These are phyloP conservation scores for Brachymystax lenok DNA, from an alignment of 2,797 vertebrate species.

Conservation along the genomic window DNA sequence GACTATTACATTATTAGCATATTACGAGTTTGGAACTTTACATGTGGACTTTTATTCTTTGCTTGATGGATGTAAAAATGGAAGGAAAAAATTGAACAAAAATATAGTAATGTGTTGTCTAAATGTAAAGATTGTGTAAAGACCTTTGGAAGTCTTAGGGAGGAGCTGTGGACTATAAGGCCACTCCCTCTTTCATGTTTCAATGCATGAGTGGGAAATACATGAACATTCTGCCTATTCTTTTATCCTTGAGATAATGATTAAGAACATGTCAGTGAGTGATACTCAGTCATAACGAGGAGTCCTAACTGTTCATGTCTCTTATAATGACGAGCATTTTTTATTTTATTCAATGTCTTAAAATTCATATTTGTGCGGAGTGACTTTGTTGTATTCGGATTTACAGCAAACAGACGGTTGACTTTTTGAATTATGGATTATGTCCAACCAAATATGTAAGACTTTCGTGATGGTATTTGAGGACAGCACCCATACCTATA, in stretches of 20 bases:
- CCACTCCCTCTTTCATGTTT: conserved; percentile 1
- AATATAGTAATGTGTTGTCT: background rate
- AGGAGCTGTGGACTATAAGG: background rate
- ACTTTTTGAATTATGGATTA: background rate
- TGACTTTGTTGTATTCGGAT: no score
- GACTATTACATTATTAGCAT: conserved; percentile 50
- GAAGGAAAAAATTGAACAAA: background rate
- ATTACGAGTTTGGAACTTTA: conserved; percentile 66
- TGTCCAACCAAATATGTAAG: background rate
- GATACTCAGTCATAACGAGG: no score
- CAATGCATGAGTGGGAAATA: background rate
- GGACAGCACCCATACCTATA: background rate
- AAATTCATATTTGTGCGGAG: no score
- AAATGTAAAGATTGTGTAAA: conserved; percentile 3
- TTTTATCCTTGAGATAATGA: background rate
- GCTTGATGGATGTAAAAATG: conserved; percentile 42
- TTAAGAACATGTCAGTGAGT: background rate
- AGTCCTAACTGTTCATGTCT: no score
- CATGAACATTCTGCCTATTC: background rate
- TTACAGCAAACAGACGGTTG: no score
- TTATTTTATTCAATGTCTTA: no score
- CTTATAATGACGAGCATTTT: no score
- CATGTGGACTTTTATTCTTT: conserved; percentile 75
- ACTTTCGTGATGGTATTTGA: background rate
- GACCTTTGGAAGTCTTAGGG: background rate